Evolutionary conservation across 2,113 vertebrate species (phyloP).

Genomic region (Sardina pilchardus): DNA sequence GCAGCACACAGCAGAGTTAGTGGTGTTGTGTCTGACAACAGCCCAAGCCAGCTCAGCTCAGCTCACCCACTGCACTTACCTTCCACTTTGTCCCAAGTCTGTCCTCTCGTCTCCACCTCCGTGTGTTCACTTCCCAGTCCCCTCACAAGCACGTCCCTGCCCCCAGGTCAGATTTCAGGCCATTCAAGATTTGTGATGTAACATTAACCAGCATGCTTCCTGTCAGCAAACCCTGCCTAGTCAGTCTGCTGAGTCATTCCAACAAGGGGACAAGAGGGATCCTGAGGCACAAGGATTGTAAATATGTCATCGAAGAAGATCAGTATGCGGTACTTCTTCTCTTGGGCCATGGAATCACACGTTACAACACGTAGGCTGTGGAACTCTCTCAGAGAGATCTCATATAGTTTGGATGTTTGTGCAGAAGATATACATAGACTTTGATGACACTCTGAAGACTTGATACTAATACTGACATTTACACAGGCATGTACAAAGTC

Average conservation of each 20-base stretch:
- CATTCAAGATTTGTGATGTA: conserved; percentile 2
- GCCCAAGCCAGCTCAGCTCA: background rate
- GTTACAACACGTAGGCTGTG: background rate
- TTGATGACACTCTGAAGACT: too few species aligned
- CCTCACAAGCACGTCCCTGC: background rate
- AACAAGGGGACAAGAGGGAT: background rate
- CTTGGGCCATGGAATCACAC: background rate
- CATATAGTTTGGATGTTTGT: background rate
- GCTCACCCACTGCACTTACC: background rate
- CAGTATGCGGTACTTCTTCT: background rate
- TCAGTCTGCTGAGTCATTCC: background rate
- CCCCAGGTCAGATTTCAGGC: conserved; percentile 2
- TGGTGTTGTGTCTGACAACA: background rate
- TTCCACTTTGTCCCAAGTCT: background rate
- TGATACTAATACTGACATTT: too few species aligned
- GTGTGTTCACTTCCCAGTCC: background rate
- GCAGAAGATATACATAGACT: too few species aligned
- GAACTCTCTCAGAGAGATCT: background rate
- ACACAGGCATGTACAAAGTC: too few species aligned
- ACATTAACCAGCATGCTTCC: conserved; percentile 9
- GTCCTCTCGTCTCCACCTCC: background rate
- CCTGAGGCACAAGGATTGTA: background rate
- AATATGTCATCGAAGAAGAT: background rate
- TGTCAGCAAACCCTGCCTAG: background rate
- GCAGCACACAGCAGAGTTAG: background rate